Evolutionary conservation across 2,113 vertebrate genomes (phyloP).

Genomic region (Steatornis caripensis): DNA sequence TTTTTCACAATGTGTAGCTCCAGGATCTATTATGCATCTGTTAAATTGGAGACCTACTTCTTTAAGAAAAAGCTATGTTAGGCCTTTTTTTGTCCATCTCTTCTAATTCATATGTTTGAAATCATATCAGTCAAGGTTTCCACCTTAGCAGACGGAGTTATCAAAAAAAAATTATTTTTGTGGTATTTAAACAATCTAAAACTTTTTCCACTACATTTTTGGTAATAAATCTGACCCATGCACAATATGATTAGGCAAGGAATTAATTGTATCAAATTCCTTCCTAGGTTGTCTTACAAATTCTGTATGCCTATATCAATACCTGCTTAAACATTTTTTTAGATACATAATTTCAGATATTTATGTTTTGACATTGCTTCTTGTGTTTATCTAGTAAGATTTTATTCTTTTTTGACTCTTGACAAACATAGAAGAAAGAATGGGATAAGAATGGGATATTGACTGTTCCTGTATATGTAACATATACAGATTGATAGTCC

Average conservation of each 20-base stretch:
- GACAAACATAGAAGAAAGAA: not conserved
- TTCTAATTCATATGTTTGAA: not conserved
- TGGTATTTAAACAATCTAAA: not conserved
- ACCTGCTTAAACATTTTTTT: not conserved
- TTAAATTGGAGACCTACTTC: not conserved
- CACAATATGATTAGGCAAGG: not conserved
- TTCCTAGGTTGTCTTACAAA: not conserved
- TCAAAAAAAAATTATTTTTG: not conserved
- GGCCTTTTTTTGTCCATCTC: not conserved
- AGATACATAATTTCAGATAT: not conserved
- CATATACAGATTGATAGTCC: not conserved
- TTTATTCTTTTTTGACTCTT: not conserved
- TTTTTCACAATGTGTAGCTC: not conserved
- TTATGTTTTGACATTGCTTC: not conserved
- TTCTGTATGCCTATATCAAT: not conserved
- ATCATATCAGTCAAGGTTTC: not conserved
- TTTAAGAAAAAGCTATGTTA: not conserved
- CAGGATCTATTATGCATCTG: not conserved
- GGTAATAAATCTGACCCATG: not conserved
- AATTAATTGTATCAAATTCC: not conserved
- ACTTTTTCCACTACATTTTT: not conserved
- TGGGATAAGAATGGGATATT: not conserved
- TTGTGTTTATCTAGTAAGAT: not conserved
- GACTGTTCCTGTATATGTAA: not conserved
- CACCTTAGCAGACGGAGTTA: not conserved